Base-by-base conservation (phyloP, 2,888 invertebrate species). In the Acleris cristana region DNA sequence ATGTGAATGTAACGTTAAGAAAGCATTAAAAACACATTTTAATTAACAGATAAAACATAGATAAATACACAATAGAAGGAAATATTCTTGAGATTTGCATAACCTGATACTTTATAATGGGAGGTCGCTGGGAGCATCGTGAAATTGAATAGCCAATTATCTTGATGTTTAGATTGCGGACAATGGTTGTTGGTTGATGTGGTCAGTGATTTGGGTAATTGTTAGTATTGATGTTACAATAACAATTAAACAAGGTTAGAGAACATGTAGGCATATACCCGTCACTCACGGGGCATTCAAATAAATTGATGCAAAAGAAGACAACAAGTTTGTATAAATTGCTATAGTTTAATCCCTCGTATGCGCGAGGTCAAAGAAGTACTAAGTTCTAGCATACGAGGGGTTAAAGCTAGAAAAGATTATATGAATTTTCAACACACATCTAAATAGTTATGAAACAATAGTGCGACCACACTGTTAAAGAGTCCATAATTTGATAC, bases 71-170 rank as follows among this genome's bases (percentile, higher is more conserved):
- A 67, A 62, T 62, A 58, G 57, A 30, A 62, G 64, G 57, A 64
- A 65, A 64, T 26, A 63, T 58, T 49, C 40, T 68, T 65, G 57
- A 69, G 69, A 69, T 70, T 72, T 58, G 65, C 65, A 71, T 69
- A 66, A 70, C 52, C 51, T 56, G 64, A 59, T 48, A 58, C 52
- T 18, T 55, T 48, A 65, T 66, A 72, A 70, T 68, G 65, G 69
- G 71, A 74, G 74, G 73, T 67, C 65, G 69, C 61, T 65, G 65
- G 59, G 64, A 58, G 71, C 63, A 69, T 68, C 58, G 34, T 49
- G 55, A 55, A 62, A 69, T 63, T 69, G 40, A 61, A 69, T 66
- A 12, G 49, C 52, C 69, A 70, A 70, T 65, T 49, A 48, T 52
- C 54, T 65, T 48, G 54, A 68, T 61, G 64, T 71, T 70, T 61